Conservation (phyloP, 2,888 invertebrate species). For the Entomobrya proxima region DNA sequence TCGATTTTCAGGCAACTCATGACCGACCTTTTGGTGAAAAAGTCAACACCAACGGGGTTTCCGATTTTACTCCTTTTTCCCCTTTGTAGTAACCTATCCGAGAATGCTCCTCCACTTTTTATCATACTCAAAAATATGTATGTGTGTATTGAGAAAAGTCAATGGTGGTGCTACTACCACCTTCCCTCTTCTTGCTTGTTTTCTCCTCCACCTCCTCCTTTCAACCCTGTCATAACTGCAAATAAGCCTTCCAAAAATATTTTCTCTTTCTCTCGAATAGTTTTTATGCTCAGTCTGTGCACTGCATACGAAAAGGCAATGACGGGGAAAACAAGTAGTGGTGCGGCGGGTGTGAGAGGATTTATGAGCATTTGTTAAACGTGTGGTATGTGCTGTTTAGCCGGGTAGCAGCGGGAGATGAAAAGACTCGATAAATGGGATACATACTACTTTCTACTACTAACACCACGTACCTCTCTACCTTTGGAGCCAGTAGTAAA, state of each 20-base stretch:
- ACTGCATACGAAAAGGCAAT: conserved; percentile 52
- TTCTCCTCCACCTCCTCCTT: neutral
- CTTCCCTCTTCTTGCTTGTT: neutral
- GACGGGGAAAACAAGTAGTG: conserved; percentile 28
- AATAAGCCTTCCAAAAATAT: neutral
- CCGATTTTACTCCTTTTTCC: too few species aligned
- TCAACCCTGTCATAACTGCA: conserved; percentile 38
- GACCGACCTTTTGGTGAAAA: too few species aligned
- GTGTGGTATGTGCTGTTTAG: conserved; percentile 45
- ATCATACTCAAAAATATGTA: conserved; percentile 17
- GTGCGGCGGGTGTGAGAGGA: conserved; percentile 51
- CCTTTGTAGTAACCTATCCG: too few species aligned
- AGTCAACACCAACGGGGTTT: too few species aligned
- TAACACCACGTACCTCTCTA: neutral
- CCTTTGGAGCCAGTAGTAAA: conserved; percentile 39
- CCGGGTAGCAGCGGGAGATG: conserved; percentile 55
- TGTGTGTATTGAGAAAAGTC: neutral
- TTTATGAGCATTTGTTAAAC: conserved; percentile 61
- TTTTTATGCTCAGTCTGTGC: conserved; percentile 25
- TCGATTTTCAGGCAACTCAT: too few species aligned
- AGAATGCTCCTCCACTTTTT: neutral
- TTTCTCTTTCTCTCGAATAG: neutral
- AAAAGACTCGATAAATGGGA: conserved; percentile 59
- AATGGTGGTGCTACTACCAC: neutral
- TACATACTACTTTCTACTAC: conserved; percentile 19